A percentile compares a stretch with the other conserved stretches of the same genome.
Evolutionary conservation across 1,140 invertebrate species (phyloP).

Genomic region (Meloidogyne hapla): DNA sequence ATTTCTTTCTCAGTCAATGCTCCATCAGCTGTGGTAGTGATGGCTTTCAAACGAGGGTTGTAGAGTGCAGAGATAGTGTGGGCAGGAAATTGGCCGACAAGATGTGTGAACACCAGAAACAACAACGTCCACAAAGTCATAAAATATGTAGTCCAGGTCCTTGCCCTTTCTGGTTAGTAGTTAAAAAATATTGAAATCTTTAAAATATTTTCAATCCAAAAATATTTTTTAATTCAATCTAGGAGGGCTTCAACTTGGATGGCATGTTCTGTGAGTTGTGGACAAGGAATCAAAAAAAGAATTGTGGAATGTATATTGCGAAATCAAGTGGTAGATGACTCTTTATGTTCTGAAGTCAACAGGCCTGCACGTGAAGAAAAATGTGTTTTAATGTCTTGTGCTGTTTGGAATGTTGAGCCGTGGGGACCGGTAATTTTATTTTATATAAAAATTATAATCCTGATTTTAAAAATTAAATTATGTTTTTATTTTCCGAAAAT

Average conservation of each 20-base stretch:
- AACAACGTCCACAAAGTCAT: conserved; percentile 48
- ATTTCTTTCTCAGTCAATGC: conserved; percentile 48
- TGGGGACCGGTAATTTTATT: conserved; percentile 45
- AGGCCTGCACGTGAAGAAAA: conserved; percentile 25
- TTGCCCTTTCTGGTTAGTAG: conserved; percentile 57
- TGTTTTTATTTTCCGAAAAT: no score
- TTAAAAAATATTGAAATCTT: background rate
- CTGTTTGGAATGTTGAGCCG: conserved; percentile 45
- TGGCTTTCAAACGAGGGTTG: conserved; percentile 54
- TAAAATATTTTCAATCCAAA: background rate
- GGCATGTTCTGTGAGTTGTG: conserved; percentile 58
- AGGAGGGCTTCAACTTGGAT: conserved; percentile 4
- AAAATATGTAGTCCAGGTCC: conserved; percentile 53
- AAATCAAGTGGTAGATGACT: conserved; percentile 54
- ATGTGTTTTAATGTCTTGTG: conserved; percentile 49
- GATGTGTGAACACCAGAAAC: conserved; percentile 15
- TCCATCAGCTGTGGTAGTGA: conserved; percentile 53
- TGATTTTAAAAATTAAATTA: no score
- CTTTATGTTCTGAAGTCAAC: conserved; percentile 34
- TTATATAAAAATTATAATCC: background rate
- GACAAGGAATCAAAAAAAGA: conserved; percentile 48
- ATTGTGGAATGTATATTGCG: conserved; percentile 56
- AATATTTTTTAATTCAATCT: background rate
- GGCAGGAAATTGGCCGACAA: conserved; percentile 37
- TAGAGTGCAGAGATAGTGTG: conserved; percentile 54